Evolutionary conservation across 53 echinoderm and acorn worm species (phyloP).

Genomic region (Holothuria scabra): DNA sequence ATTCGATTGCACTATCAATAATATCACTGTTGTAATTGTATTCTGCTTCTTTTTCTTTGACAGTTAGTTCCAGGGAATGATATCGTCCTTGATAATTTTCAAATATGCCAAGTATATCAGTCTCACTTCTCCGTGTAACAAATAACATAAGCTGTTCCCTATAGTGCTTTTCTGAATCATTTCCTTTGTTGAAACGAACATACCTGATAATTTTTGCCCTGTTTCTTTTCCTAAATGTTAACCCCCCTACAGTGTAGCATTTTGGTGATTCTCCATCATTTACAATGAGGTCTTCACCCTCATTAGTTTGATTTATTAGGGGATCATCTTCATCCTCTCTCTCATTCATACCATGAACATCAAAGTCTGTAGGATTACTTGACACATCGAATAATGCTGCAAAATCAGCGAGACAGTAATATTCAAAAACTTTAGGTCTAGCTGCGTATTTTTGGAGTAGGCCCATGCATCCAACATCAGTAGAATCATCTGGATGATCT

Average conservation of each 20-base stretch:
- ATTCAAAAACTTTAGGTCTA: conserved; percentile 45
- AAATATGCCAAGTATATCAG: conserved; percentile 21
- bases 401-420: conserved; percentile 56
- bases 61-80: neutral
- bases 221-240: conserved; percentile 15
- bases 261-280: neutral
- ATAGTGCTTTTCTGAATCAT: conserved; percentile 17
- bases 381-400: conserved; percentile 29
- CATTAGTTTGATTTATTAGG: neutral
- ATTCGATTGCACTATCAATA: conserved; percentile 1
- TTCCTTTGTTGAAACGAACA: conserved; percentile 42
- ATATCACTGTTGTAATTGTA: conserved; percentile 32
- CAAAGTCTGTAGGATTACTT: conserved; percentile 20
- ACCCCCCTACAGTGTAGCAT: conserved; percentile 10
- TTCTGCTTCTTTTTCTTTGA: conserved; percentile 21
- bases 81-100: conserved; percentile 7
- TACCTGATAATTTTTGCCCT: conserved; percentile 50
- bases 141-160: conserved; percentile 39
- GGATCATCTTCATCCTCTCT: conserved; percentile 8
- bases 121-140: conserved; percentile 19
- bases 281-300: neutral
- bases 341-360: conserved; percentile 21
- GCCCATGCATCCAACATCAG: conserved; percentile 35
- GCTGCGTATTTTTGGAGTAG: conserved; percentile 22
- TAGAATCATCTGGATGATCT: conserved; percentile 50